Base-by-base conservation (phyloP, 1,140 invertebrate genomes). In the Lutraria rhynchaena region DNA sequence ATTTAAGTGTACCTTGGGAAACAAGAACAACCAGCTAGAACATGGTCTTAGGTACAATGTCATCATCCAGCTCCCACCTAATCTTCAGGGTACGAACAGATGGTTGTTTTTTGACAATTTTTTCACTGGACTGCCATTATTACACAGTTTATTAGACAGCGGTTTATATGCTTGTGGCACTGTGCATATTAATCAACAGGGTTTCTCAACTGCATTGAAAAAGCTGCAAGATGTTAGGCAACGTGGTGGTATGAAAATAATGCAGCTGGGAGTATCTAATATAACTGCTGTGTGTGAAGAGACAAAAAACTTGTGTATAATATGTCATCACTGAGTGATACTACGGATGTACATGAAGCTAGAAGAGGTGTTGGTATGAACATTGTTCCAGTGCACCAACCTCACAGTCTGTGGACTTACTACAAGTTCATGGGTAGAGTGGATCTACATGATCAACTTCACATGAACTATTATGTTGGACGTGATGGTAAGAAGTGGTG, bases 131-230 rank as follows among this genome's bases (percentile, higher is more conserved):
- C 49, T 70, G 3, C 67, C 67, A 29, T 11, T 70, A 17, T 29
- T 70, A 22, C 44, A 70, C 13, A 70, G 67, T 22, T n/a, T 53
- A 27, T 27, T 70, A 29, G 67, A 3, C 13, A 70, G 22, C 33
- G 67, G 67, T 17, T 51, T 70, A 53, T 70, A 70, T 29, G 67
- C 29, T 51, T 70, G 67, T 70, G 41, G 67, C 3, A 65, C 61
- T n/a, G n/a, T n/a, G n/a, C n/a, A n/a, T n/a, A n/a, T n/a, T n/a
- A n/a, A n/a, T n/a, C n/a, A n/a, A n/a, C n/a, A n/a, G n/a, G n/a
- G n/a, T n/a, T n/a, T n/a, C n/a, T n/a, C n/a, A n/a, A n/a, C n/a
- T n/a, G n/a, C n/a, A n/a, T n/a, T n/a, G 61, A 65, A 41, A 65
- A 41, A n/a, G n/a, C 61, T 35, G 2, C 7, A 35, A 7, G 35